phyloP scores from a whole-genome alignment of 2,888 invertebrate genomes.

The Cephus runcator region DNA sequence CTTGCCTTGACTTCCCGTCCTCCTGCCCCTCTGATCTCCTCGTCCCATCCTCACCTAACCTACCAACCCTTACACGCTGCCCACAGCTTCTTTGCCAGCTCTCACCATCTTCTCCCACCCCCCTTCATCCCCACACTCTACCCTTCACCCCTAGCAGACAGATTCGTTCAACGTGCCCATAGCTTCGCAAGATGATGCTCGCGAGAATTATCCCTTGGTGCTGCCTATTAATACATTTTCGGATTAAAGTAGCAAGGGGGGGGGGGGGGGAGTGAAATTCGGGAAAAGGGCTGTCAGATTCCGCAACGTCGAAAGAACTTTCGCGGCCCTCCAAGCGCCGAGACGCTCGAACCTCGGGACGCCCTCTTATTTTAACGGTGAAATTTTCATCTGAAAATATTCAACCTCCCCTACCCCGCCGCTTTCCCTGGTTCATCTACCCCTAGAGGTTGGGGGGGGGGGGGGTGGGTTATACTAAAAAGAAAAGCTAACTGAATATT shows the following conservation, averaged over 20 bases:
- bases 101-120: neutral
- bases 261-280: neutral
- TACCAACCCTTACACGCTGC: neutral
- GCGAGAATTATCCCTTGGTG: neutral
- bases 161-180: neutral
- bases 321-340: neutral
- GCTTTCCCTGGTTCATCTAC: neutral
- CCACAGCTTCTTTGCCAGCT: neutral
- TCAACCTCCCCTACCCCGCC: neutral
- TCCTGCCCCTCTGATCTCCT: conserved; percentile 2
- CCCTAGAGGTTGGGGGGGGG: neutral
- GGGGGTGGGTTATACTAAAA: neutral
- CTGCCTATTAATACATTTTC: neutral
- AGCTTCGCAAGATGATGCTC: neutral
- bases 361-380: neutral
- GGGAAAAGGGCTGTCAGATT: neutral
- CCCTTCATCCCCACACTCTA: neutral
- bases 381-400: neutral
- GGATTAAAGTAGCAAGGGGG: neutral
- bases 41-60: neutral
- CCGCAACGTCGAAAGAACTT: neutral
- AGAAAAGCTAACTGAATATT: neutral
- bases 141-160: neutral
- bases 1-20: neutral
- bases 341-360: neutral